These are phyloP conservation scores for Dendropsophus ebraccatus DNA, from an alignment of 2,113 vertebrate species.

Conservation along the genomic window DNA sequence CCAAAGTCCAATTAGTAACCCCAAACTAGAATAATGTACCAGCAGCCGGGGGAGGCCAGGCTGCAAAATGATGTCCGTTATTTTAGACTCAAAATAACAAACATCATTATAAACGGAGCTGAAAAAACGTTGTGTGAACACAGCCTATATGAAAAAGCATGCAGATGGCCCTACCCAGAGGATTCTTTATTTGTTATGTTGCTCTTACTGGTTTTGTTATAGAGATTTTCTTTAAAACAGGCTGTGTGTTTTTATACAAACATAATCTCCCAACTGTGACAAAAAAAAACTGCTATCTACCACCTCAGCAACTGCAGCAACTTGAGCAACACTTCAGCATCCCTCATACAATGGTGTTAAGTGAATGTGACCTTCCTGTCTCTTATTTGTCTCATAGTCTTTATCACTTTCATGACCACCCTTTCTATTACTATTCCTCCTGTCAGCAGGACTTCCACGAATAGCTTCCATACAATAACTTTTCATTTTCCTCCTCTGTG, in stretches of 20 bases:
- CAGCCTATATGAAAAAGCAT: background rate
- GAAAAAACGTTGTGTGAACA: no score
- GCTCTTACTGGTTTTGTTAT: background rate
- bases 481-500: constrained; percentile 19
- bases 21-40: no score
- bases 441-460: constrained; percentile 13
- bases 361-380: constrained; percentile 30
- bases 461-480: constrained; percentile 31
- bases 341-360: constrained; percentile 30
- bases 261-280: background rate
- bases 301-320: constrained; percentile 21
- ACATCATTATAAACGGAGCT: no score
- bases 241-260: background rate
- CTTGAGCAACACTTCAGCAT: constrained; percentile 11
- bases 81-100: no score
- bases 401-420: constrained; percentile 32
- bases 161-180: background rate
- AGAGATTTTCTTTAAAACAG: background rate
- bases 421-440: background rate
- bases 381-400: constrained; percentile 38
- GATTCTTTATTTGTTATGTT: background rate
- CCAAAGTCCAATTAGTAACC: no score
- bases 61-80: no score
- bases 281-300: background rate
- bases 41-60: no score